Evolutionary conservation across 37 sponge, comb jelly and placozoan genomes (phyloP), one percentile per base, ranked within the genome.

Genomic region (Ephydatia muelleri): DNA sequence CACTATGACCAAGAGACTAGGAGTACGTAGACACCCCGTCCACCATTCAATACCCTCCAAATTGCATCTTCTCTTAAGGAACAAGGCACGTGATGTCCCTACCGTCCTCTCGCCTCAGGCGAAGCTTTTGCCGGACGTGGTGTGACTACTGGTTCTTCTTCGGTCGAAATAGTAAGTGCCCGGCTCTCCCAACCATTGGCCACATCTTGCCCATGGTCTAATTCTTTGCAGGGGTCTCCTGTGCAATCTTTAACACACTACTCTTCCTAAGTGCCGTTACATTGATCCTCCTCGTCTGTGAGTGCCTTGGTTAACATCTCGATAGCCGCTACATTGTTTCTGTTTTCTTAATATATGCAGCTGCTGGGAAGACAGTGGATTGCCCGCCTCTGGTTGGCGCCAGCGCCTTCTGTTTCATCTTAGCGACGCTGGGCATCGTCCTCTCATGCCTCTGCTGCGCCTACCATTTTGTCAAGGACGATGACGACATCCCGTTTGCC

Each of bases 121-220:
- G 77, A 31, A 82, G 88, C 69, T 81, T 87, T 30, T 87, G 88
- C 38, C 67, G 82, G n/a, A 35, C 82, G 16, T 87, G 88, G 88
- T 87, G 88, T 87, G 88, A 87, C 9, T 69, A 82, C 70, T 87
- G 88, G 88, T 87, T 87, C 82, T 40, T 80, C 21, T 32, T 87
- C 36, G 82, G 82, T 30, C 38, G 64, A 40, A 70, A 82, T 16
- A 87, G 88, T 87, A 70, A 81, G 87, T 84, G 57, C 0, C 19
- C 16, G 19, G 43, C 6, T 43, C 3, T 9, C 43, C 6, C 43
- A 6, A 43, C 43, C 43, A 43, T 6, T 43, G 57, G 57, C 9
- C 19, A 19, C 57, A 57, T 57, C 16, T 4, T 4, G 6, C 57
- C 16, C 1, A 21, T 57, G 57, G 57, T 21, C 39, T 68, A 70